Evolutionary conservation across 2,113 vertebrate genomes (phyloP).

Genomic region (Formicarius rufipectus): DNA sequence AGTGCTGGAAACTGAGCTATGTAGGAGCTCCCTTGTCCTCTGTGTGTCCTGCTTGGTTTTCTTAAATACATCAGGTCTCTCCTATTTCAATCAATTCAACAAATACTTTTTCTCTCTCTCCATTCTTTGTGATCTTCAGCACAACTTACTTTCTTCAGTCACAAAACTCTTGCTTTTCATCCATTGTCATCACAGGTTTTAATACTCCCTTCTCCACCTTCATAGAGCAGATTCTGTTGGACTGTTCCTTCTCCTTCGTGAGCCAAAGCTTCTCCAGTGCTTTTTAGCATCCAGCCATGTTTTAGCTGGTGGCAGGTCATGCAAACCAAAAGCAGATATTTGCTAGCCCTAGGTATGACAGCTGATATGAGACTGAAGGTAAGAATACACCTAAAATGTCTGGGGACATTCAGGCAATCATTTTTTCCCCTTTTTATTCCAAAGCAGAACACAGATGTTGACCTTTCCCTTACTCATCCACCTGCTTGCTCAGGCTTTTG

Average conservation of each 20-base stretch:
- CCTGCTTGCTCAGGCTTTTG: conserved; percentile 48
- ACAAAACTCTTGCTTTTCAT: neutral
- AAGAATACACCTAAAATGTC: neutral
- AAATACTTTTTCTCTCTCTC: neutral
- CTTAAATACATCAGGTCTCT: neutral
- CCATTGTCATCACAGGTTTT: neutral
- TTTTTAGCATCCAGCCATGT: neutral
- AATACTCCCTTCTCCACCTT: neutral
- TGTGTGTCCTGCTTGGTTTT: neutral
- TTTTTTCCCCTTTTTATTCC: neutral
- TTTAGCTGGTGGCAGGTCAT: neutral
- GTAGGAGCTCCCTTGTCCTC: neutral
- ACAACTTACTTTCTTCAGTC: neutral
- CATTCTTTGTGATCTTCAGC: neutral
- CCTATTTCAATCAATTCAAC: neutral
- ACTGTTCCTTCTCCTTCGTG: neutral
- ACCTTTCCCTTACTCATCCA: conserved; percentile 46
- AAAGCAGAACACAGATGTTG: conserved; percentile 43
- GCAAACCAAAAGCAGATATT: neutral
- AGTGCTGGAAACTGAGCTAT: neutral
- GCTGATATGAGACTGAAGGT: neutral
- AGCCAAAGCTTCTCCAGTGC: neutral
- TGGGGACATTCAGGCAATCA: neutral
- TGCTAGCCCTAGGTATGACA: neutral
- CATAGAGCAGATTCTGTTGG: neutral